phyloP scores from a whole-genome alignment of 2,113 vertebrate species.

The Pseudorectes ferrugineus region DNA sequence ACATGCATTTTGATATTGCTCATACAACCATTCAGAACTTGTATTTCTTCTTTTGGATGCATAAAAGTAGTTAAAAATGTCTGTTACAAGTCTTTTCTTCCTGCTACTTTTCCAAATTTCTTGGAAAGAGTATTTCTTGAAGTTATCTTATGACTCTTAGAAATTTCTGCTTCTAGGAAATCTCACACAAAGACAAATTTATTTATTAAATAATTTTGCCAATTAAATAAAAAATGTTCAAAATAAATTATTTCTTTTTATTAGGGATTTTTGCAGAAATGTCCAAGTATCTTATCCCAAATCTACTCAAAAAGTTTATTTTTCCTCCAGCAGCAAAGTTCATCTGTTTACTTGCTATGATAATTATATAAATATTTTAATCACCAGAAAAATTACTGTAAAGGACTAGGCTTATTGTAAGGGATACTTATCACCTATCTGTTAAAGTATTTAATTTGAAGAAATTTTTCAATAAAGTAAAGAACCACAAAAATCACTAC shows the following conservation, averaged over 20 bases:
- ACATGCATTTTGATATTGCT: not conserved
- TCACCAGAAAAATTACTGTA: not conserved
- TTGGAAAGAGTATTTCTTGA: not conserved
- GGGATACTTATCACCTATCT: not conserved
- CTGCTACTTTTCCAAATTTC: not conserved
- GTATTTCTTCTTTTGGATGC: not conserved
- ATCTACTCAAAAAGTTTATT: not conserved
- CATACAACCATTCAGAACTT: not conserved
- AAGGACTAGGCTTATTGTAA: not conserved
- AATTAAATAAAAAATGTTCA: not conserved
- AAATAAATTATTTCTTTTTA: not conserved
- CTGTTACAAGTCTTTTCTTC: not conserved
- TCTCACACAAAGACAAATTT: not conserved
- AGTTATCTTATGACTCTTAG: not conserved
- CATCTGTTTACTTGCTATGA: not conserved
- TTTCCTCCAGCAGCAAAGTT: not conserved
- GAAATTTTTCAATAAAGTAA: not conserved
- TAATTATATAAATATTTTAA: not conserved
- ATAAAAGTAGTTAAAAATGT: not conserved
- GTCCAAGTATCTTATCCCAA: not conserved
- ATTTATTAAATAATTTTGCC: not conserved
- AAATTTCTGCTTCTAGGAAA: not conserved
- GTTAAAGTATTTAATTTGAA: not conserved
- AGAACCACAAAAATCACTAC: not conserved
- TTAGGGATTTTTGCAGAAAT: not conserved